These are phyloP conservation scores for Anhinga rufa DNA, from an alignment of 2,113 vertebrate genomes.

Conservation along the genomic window DNA sequence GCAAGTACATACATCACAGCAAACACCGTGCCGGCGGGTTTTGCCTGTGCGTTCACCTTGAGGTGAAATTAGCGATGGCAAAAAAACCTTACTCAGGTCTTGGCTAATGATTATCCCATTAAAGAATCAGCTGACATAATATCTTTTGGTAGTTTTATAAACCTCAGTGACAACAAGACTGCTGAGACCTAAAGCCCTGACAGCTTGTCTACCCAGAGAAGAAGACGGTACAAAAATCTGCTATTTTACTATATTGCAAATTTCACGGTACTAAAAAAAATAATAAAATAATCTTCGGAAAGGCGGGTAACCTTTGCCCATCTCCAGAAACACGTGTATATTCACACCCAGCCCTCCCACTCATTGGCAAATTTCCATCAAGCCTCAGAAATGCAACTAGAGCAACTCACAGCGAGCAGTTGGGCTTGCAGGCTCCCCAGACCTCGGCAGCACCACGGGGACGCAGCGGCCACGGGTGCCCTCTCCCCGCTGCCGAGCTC, in stretches of 20 bases:
- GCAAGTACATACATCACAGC: accelerated
- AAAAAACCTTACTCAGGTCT: constrained; percentile 52
- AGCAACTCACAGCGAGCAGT: background rate
- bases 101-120: constrained; percentile 43
- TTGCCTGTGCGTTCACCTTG: background rate
- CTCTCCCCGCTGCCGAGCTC: background rate
- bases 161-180: constrained; percentile 66
- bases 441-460: accelerated
- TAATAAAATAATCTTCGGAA: background rate
- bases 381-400: background rate
- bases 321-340: background rate
- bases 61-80: constrained; percentile 11
- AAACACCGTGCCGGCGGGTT: background rate
- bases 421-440: accelerated
- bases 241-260: background rate
- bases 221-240: background rate
- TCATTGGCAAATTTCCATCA: background rate
- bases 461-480: accelerated
- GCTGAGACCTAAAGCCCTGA: constrained; percentile 51
- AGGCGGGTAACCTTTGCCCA: background rate
- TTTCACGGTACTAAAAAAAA: background rate
- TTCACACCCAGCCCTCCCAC: background rate
- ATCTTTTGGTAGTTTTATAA: constrained; percentile 69
- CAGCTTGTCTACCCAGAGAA: background rate
- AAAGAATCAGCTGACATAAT: constrained; percentile 41